Base-by-base conservation (phyloP, 2,888 invertebrate species). In the Strigamia maritima region DNA sequence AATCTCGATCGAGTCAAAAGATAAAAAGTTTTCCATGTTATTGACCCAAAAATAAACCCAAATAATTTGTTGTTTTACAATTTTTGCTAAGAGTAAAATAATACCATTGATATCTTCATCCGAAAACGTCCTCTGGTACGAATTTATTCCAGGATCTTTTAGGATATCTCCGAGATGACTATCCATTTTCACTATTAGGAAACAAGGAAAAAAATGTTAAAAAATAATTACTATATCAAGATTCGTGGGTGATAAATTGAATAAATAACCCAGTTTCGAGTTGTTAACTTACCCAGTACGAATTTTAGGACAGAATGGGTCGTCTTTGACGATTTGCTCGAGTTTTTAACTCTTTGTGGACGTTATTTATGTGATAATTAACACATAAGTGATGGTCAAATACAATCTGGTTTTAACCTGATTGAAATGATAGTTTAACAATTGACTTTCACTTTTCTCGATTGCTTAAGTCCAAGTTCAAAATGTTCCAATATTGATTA, bases 351-450 rank as follows among this genome's bases (percentile, higher is more conserved):
- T 70, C 70, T 70, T 70, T 28, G 26, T 70, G 14, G 7, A 10
- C 0, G 12, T 26, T 70, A 28, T 70, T n/a, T 28, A 70, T 12
- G 70, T 70, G 70, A 12, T 70, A 70, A 70, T 70, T 70, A 70
- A 70, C 70, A 70, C 70, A 70, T 70, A 70, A 70, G 70, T 70
- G 70, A 70, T 70, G 70, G 26, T 28, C 70, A 26, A 70, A 70
- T n/a, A 70, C 26, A 70, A 70, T 70, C 70, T 70, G 70, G 70
- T 70, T 70, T 6, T n/a, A 28, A 70, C 70, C 70, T 16, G 70
- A 70, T 28, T 28, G 26, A 70, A 70, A 70, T 22, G 22, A 24
- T 19, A 65, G 19, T 65, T 65, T 70, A 26, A 70, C 70, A 70
- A 28, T 26, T 70, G 70, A 26, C 28, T 70, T 70, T 70, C 28